A percentile compares a stretch with the other conserved stretches of the same genome.
Evolutionary conservation across 2,888 invertebrate species (phyloP).

Genomic region (Nemoura dubitans): DNA sequence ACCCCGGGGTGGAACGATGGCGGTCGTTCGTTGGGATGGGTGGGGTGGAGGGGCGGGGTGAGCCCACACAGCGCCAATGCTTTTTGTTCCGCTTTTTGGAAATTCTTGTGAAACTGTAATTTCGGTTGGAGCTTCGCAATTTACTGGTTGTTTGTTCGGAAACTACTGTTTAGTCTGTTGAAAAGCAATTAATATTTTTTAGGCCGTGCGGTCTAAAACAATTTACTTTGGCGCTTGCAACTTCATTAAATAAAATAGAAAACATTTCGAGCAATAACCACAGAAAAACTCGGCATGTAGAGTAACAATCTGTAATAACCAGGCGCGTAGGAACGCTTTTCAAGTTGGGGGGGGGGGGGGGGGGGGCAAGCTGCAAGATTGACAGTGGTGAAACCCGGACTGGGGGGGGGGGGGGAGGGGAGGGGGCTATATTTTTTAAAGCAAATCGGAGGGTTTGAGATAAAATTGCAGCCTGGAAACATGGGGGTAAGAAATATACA

Average conservation of each 20-base stretch:
- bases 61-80: background rate
- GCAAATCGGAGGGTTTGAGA: too few species aligned
- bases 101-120: background rate
- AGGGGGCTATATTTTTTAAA: too few species aligned
- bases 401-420: too few species aligned
- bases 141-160: background rate
- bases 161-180: conserved; percentile 12
- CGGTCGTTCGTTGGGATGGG: too few species aligned
- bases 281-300: background rate
- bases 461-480: too few species aligned
- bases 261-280: background rate
- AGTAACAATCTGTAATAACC: too few species aligned
- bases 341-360: too few species aligned
- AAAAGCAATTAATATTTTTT: conserved; percentile 7
- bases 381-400: too few species aligned
- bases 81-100: background rate
- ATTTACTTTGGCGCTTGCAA: background rate
- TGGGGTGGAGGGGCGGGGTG: background rate
- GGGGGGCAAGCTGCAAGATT: too few species aligned
- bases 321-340: too few species aligned
- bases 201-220: background rate
- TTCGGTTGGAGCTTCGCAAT: background rate
- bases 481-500: too few species aligned
- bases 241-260: background rate
- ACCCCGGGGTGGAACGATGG: background rate